phyloP scores from a whole-genome alignment of 2,888 invertebrate genomes.

The Bombylius discolor region DNA sequence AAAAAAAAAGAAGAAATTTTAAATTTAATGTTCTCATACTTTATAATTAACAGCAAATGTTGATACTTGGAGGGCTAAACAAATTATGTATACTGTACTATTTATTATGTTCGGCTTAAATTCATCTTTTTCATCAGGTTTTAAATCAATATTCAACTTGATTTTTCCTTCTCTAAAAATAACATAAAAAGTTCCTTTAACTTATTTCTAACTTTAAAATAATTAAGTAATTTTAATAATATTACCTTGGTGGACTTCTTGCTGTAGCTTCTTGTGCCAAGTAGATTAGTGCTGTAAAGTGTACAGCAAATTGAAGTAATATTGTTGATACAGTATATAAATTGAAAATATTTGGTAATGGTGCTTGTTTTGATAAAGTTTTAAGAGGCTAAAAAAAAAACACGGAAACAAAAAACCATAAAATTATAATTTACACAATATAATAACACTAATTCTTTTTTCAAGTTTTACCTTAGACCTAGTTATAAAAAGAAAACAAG shows the following conservation, averaged over 20 bases:
- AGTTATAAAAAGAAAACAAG: conserved; percentile 96
- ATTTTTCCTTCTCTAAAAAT: conserved; percentile 45
- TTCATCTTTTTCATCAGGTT: conserved; percentile 60
- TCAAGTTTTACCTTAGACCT: conserved; percentile 67
- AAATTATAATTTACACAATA: not conserved
- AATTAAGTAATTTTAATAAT: not conserved
- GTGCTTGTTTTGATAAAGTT: conserved; percentile 82
- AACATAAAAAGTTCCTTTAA: too few relatives aligned
- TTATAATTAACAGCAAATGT: conserved; percentile 99
- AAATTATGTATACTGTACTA: conserved; percentile 96
- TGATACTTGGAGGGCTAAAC: conserved; percentile 91
- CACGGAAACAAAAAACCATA: not conserved
- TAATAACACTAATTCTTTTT: not conserved
- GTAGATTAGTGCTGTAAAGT: conserved; percentile 82
- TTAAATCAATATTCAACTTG: conserved; percentile 44
- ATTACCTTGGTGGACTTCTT: conserved; percentile 55
- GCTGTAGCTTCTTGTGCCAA: conserved; percentile 69
- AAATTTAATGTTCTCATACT: conserved; percentile 41
- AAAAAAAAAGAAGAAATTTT: not conserved
- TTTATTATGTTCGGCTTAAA: conserved; percentile 92
- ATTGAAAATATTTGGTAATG: conserved; percentile 97
- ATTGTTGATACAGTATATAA: conserved; percentile 93
- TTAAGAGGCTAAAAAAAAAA: conserved; percentile 63
- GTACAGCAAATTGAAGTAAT: conserved; percentile 84
- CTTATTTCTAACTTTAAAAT: too few relatives aligned